Base-by-base conservation (phyloP, 2,797 vertebrate genomes). In the Heteromormyrus szaboi region DNA sequence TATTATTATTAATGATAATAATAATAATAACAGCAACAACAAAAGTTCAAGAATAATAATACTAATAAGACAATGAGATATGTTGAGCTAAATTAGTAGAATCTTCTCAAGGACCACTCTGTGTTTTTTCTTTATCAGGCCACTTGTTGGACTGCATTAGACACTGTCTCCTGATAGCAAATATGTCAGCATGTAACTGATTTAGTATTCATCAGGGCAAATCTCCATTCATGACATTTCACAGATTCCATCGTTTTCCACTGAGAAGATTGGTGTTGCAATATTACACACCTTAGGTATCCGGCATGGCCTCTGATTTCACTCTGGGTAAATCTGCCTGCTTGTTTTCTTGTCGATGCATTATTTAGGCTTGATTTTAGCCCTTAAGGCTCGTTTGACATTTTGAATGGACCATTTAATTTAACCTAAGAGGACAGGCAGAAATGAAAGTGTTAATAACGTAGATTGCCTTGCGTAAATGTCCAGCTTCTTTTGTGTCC, bases 121-220 rank as follows among this genome's bases (percentile, higher is more conserved):
- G 33, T 5, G 72, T 79, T 79, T 44, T 41, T 79, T 19, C 4
- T 41, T 6, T 19, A 19, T 79, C 33, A 41, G 33, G 25, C 37
- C 14, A 72, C 25, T 29, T 68, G 62, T 68, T 72, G 65, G 3
- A 25, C 62, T 68, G 25, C 59, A 65, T 2, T 29, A 65, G 29
- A 37, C 11, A 33, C 25, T 29, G 22, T 33, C 94, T 95, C 95
- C 93, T 91, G 89, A 90, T 22, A 29, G 90, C 93, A 92, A 93
- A 92, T 92, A 93, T 94, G 94, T 95, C 94, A 94, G 93, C 94
- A 93, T 93, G 90, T 93, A 92, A 92, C 89, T 90, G 93, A 93
- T 93, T 95, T 95, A 90, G 93, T 94, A 95, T 96, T 96, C 94
- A 94, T 94, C 93, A 94, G 93, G 19, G 88, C 92, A 93, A 93